These are phyloP conservation scores for Anoncus sp. DNA, from an alignment of 2,888 invertebrate genomes.

Conservation along the genomic window DNA sequence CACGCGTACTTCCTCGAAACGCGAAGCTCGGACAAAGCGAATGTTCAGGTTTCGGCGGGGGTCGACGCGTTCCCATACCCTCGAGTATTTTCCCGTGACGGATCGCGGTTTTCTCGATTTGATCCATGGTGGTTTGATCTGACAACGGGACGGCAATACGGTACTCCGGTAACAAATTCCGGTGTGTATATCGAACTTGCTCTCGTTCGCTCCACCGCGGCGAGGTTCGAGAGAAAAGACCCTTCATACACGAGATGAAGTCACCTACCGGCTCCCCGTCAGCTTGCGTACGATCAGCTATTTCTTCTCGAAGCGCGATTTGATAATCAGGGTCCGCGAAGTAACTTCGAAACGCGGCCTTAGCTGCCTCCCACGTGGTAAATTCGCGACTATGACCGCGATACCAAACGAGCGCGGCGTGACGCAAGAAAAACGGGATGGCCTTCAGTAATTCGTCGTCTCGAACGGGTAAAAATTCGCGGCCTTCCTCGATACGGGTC, in stretches of 20 bases:
- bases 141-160: background rate
- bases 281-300: background rate
- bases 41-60: conserved; percentile 23
- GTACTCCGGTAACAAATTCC: conserved; percentile 12
- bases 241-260: conserved; percentile 26
- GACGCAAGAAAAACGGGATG: conserved; percentile 15
- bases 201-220: conserved; percentile 15
- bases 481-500: conserved; percentile 25
- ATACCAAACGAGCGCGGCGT: conserved; percentile 2
- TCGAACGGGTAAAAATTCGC: background rate
- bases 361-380: background rate
- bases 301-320: conserved; percentile 26
- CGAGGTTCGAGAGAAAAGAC: conserved; percentile 5
- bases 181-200: conserved; percentile 12
- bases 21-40: conserved; percentile 39
- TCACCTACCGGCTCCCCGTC: conserved; percentile 13
- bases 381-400: background rate
- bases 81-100: conserved; percentile 2
- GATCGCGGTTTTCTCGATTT: background rate
- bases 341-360: background rate
- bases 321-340: conserved; percentile 32
- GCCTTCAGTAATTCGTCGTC: conserved; percentile 14
- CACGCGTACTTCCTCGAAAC: background rate
- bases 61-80: background rate
- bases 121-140: background rate